Base-by-base conservation (phyloP, 2,797 vertebrate species). In the Diceros bicornis region DNA sequence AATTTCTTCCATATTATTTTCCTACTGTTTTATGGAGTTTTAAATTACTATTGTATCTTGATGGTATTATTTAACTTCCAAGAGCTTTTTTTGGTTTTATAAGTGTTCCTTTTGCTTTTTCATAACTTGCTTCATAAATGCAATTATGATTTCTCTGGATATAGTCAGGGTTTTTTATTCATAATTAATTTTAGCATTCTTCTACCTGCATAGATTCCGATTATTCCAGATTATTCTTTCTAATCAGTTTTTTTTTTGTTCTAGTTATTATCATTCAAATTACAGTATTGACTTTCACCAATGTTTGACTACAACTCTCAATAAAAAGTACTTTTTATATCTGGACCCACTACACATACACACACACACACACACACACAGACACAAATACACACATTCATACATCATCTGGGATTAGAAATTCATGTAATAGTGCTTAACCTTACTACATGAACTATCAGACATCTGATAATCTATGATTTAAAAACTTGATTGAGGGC, bases 131-230 rank as follows among this genome's bases (percentile, higher is more conserved):
- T 62, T 96, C 13, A 50, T 34, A 92, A 69, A 41, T 94, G 3
- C 9, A 75, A 68, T 88, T 68, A 52, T 62, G 75, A 50, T 89
- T 81, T 86, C 5, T 71, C 34, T 50, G n/a, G 77, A 47, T 75
- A 77, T 57, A 75, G 4, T 69, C 68, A 68, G 8, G 2, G 12
- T 44, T 8, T 96, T 86, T 85, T 66, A 77, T 77, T 86, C 2
- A n/a, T 94, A 94, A 88, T 79, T 90, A 83, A 72, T 94, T 94
- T 91, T 62, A 79, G 69, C 90, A 91, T 89, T 69, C 12, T 94
- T 89, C 50, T 83, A 16, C 17, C 21, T 84, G 21, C 4, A 18
- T 37, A 84, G 68, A 71, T 27, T 74, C 34, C 84, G 23, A 74
- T 71, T 88, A 32, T 64, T 62, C 16, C 4, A 75, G 34, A 4